Evolutionary conservation across 2,113 vertebrate genomes (phyloP).

Genomic region (Grallaria varia): DNA sequence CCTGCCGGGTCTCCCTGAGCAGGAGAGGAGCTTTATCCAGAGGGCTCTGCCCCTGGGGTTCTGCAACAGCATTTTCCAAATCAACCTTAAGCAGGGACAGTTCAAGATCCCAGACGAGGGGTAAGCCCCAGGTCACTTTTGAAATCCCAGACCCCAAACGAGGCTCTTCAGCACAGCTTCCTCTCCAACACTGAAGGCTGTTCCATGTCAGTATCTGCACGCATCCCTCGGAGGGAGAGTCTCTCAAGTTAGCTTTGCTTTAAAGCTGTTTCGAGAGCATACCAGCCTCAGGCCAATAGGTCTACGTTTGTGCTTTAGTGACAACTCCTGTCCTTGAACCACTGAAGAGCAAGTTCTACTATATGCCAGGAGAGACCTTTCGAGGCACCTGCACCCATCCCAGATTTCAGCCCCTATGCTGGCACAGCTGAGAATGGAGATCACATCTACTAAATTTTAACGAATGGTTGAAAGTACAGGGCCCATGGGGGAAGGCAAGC

Average conservation of each 20-base stretch:
- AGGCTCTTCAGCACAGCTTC: neutral
- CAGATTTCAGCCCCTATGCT: neutral
- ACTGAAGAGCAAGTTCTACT: neutral
- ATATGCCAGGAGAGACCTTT: neutral
- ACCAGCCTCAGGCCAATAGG: neutral
- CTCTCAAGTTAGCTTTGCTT: neutral
- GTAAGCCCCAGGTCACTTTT: neutral
- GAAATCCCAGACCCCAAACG: neutral
- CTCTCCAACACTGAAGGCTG: neutral
- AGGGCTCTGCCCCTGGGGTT: neutral
- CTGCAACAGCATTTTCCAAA: neutral
- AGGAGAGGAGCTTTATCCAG: neutral
- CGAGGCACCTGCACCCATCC: neutral
- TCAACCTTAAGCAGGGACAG: neutral
- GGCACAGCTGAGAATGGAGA: neutral
- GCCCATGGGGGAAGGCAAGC: neutral
- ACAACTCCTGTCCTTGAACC: neutral
- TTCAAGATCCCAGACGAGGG: neutral
- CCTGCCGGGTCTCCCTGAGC: accelerated
- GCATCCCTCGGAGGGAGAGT: neutral
- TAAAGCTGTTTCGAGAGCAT: neutral
- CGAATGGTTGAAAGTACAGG: conserved; percentile 16
- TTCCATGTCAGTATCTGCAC: neutral
- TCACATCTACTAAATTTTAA: neutral
- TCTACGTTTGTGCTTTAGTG: neutral